phyloP scores from a whole-genome alignment of 2,888 invertebrate genomes.

The Phanerotoma sp. region DNA sequence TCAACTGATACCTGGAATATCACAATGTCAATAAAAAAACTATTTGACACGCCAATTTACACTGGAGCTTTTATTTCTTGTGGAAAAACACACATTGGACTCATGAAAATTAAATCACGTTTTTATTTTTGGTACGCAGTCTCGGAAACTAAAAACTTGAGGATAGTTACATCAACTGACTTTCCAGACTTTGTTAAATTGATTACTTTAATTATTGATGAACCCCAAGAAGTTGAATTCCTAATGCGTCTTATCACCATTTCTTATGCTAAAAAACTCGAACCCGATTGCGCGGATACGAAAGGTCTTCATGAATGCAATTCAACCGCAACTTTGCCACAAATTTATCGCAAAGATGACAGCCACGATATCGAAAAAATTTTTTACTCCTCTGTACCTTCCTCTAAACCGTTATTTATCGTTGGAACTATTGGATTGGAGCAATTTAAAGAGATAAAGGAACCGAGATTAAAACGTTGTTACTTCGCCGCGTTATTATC shows the following conservation, averaged over 20 bases:
- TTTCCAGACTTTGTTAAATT: conserved; percentile 46
- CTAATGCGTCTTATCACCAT: conserved; percentile 41
- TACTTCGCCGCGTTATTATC: conserved; percentile 51
- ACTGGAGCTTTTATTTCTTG: conserved; percentile 47
- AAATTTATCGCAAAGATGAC: conserved; percentile 40
- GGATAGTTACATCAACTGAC: conserved; percentile 41
- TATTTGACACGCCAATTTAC: conserved; percentile 45
- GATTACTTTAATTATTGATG: conserved; percentile 39
- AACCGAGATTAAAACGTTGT: conserved; percentile 49
- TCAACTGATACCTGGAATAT: conserved; percentile 46
- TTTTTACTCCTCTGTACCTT: conserved; percentile 38
- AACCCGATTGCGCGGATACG: conserved; percentile 46
- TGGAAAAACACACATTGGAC: conserved; percentile 44
- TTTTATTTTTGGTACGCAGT: conserved; percentile 53
- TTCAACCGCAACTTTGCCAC: conserved; percentile 39
- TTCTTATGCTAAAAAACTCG: conserved; percentile 47
- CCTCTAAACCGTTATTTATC: conserved; percentile 43
- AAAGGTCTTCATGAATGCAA: conserved; percentile 46
- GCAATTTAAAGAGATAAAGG: conserved; percentile 41
- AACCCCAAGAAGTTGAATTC: conserved; percentile 35
- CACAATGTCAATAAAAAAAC: conserved; percentile 45
- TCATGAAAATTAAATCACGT: conserved; percentile 41
- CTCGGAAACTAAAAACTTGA: conserved; percentile 40
- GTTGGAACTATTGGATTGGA: conserved; percentile 41
- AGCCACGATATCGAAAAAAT: conserved; percentile 41